phyloP scores from a whole-genome alignment of 2,797 vertebrate genomes.

The Tenualosa thibaudeaui region DNA sequence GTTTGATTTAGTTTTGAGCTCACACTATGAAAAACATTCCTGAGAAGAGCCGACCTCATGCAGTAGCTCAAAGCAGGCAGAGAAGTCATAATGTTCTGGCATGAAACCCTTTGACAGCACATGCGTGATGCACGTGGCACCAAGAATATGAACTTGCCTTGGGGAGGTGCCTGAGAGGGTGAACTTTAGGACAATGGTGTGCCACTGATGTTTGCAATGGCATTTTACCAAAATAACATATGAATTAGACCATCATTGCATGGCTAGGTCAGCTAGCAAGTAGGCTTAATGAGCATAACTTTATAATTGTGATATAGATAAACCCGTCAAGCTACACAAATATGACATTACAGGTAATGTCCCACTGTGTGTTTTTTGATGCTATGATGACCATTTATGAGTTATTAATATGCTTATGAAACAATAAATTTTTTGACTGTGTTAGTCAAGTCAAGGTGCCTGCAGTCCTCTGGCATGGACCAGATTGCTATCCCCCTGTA shows the following conservation, averaged over 20 bases:
- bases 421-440: too few species aligned
- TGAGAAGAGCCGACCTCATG: not conserved
- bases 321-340: too few species aligned
- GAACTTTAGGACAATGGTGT: not conserved
- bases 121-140: not conserved
- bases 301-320: too few species aligned
- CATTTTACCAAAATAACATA: not conserved
- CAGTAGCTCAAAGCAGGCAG: not conserved
- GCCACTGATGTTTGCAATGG: not conserved
- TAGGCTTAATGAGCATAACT: not conserved
- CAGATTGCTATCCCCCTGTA: too few species aligned
- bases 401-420: too few species aligned
- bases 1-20: not conserved
- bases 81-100: not conserved
- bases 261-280: not conserved
- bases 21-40: not conserved
- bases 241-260: not conserved
- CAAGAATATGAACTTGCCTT: not conserved
- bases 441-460: too few species aligned
- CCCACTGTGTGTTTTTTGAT: too few species aligned
- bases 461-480: too few species aligned
- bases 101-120: too few species aligned
- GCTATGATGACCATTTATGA: too few species aligned
- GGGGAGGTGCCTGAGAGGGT: not conserved
- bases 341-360: too few species aligned